Conservation (phyloP, 1,140 invertebrate species). For the Saccostrea cuccullata region DNA sequence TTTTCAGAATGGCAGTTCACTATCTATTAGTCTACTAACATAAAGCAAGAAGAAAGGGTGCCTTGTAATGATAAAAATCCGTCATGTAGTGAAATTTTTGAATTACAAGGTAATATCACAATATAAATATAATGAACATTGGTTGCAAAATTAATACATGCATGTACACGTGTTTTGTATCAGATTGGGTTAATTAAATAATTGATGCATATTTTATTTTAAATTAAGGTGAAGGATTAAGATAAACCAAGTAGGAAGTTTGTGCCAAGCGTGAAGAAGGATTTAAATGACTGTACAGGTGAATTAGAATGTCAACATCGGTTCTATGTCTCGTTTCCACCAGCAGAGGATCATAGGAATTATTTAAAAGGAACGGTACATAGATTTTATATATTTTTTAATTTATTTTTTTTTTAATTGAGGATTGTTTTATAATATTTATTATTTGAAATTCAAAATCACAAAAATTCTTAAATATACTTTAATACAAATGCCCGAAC, state of each 20-base stretch:
- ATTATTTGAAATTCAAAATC: not conserved
- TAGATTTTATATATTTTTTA: not conserved
- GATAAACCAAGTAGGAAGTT: not conserved
- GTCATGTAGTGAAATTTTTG: not conserved
- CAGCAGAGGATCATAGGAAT: not conserved
- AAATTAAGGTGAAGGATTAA: not conserved
- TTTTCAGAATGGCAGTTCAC: too few relatives aligned
- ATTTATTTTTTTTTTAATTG: not conserved
- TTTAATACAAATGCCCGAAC: not conserved
- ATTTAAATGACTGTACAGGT: not conserved
- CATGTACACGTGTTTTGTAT: not conserved
- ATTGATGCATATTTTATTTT: not conserved
- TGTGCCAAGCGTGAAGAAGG: not conserved
- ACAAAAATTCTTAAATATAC: not conserved
- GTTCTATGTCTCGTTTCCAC: not conserved
- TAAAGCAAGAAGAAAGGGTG: too few relatives aligned
- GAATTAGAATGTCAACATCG: not conserved
- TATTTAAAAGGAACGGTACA: not conserved
- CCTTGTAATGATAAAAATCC: not conserved
- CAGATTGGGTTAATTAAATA: not conserved
- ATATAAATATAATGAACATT: not conserved
- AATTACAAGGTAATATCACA: not conserved
- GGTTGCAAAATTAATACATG: not conserved
- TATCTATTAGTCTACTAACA: too few relatives aligned
- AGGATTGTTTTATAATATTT: too few relatives aligned